A percentile compares a stretch with the other conserved stretches of the same genome.
These are phyloP conservation scores for Anodontia alba DNA, from an alignment of 2,888 invertebrate genomes.

Conservation along the genomic window DNA sequence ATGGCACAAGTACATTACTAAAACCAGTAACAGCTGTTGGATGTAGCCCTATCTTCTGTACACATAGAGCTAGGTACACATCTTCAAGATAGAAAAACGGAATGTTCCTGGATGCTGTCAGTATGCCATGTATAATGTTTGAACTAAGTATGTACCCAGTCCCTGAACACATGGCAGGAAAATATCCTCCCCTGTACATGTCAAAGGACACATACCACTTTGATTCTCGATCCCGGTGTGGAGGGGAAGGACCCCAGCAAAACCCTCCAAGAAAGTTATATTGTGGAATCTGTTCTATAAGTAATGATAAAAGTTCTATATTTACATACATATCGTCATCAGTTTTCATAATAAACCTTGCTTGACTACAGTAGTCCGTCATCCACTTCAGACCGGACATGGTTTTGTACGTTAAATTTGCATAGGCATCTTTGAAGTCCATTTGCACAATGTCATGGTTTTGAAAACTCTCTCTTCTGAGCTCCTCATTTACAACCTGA, in stretches of 20 bases:
- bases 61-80: constrained; percentile 75
- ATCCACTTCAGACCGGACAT: constrained; percentile 70
- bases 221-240: constrained; percentile 65
- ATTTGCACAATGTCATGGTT: constrained; percentile 68
- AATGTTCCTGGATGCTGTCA: constrained; percentile 64
- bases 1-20: constrained; percentile 58
- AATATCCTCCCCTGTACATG: constrained; percentile 55
- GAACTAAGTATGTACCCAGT: constrained; percentile 74
- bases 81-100: constrained; percentile 79
- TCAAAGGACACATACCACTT: constrained; percentile 76
- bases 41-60: constrained; percentile 58
- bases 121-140: constrained; percentile 59
- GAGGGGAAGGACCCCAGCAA: constrained; percentile 73
- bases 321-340: constrained; percentile 78
- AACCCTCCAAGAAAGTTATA: constrained; percentile 68
- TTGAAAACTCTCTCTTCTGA: constrained; percentile 56
- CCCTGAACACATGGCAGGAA: constrained; percentile 75
- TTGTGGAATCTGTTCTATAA: constrained; percentile 64
- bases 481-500: constrained; percentile 20
- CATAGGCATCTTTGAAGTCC: constrained; percentile 71
- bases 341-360: constrained; percentile 78
- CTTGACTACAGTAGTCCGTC: constrained; percentile 56
- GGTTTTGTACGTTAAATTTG: constrained; percentile 76
- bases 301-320: constrained; percentile 65
- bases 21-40: constrained; percentile 68